phyloP scores from a whole-genome alignment of 2,113 vertebrate genomes.

The Macrotis lagotis region DNA sequence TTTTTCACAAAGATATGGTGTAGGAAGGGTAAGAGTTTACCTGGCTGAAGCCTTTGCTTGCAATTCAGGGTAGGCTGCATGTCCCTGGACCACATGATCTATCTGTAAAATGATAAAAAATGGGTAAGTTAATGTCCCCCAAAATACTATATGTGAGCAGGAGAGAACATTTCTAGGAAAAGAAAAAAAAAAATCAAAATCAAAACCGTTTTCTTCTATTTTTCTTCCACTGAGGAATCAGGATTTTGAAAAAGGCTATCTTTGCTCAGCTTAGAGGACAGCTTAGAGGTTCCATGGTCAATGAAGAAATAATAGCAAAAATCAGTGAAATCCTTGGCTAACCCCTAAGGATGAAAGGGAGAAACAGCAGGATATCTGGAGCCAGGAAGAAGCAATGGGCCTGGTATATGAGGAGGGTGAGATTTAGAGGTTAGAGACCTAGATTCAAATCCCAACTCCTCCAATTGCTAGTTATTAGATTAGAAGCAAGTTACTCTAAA shows the following conservation, averaged over 20 bases:
- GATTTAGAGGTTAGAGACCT: not conserved
- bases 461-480: not conserved
- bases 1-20: not conserved
- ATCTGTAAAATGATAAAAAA: conserved; percentile 86
- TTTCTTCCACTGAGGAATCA: conserved; percentile 9
- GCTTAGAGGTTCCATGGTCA: not conserved
- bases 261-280: conserved; percentile 14
- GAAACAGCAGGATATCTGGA: not conserved
- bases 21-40: conserved; percentile 79
- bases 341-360: not conserved
- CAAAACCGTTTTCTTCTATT: conserved; percentile 24
- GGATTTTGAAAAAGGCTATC: conserved; percentile 16
- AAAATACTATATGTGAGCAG: not conserved
- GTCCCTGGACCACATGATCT: conserved; percentile 92
- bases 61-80: conserved; percentile 89
- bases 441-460: not conserved
- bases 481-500: not conserved
- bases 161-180: not conserved
- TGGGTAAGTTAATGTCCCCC: not conserved
- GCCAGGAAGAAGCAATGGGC: not conserved
- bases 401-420: not conserved
- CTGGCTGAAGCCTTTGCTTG: conserved; percentile 87
- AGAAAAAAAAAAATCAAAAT: not conserved
- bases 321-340: not conserved
- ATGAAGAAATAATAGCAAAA: conserved; percentile 1